Percentiles rank a stretch among this genome's conserved stretches.
Evolutionary conservation across 1,140 invertebrate genomes (phyloP).

Genomic region (Rhysida immarginata): DNA sequence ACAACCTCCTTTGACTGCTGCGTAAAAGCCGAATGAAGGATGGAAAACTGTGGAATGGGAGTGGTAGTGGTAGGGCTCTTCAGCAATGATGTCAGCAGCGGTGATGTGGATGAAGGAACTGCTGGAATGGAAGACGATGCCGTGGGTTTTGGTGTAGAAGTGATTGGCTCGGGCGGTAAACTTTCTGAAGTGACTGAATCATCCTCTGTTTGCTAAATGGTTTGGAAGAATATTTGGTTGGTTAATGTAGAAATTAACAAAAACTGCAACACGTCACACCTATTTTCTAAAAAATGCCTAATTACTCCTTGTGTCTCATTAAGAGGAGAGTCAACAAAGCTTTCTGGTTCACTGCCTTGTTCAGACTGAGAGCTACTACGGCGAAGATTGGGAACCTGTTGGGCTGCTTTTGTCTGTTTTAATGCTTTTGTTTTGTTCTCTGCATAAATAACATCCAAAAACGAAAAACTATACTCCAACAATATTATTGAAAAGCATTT

Average conservation of each 20-base stretch:
- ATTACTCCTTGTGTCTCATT: too few species aligned
- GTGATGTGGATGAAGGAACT: conserved; percentile 35
- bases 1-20: conserved; percentile 3
- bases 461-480: too few species aligned
- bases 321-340: conserved; percentile 16
- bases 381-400: conserved; percentile 12
- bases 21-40: background rate
- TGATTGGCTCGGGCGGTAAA: too few species aligned
- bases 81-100: conserved; percentile 61
- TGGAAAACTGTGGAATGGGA: conserved; percentile 15
- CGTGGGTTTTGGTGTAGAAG: background rate
- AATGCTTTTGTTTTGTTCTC: too few species aligned
- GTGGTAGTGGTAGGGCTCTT: conserved; percentile 42
- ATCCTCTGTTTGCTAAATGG: too few species aligned
- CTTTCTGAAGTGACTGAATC: too few species aligned
- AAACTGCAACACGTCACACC: too few species aligned
- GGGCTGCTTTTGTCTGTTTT: background rate
- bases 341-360: conserved; percentile 20
- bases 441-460: background rate
- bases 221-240: too few species aligned
- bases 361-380: conserved; percentile 23
- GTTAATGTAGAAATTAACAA: too few species aligned
- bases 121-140: background rate
- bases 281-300: too few species aligned
- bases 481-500: too few species aligned